Percentiles rank a stretch among this genome's conserved stretches.
These are phyloP conservation scores for Diarsia mendica DNA, from an alignment of 2,888 invertebrate genomes.

Conservation along the genomic window DNA sequence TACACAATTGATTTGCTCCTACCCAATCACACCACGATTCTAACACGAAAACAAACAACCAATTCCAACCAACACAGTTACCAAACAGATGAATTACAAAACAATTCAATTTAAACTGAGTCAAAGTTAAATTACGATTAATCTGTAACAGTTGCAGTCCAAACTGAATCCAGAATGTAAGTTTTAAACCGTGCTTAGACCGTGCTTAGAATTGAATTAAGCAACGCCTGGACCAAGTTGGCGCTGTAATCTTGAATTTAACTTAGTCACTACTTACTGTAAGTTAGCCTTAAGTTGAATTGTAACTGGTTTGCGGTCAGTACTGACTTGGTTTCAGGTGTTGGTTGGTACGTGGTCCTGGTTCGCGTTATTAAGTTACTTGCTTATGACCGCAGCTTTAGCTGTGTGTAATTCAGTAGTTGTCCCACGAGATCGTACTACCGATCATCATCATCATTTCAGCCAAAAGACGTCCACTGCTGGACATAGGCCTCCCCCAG, in stretches of 20 bases:
- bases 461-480: too few relatives aligned
- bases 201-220: slow-evolving; percentile 80
- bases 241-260: slow-evolving; percentile 73
- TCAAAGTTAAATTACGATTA: slow-evolving; percentile 60
- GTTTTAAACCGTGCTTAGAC: slow-evolving; percentile 75
- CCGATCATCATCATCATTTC: too few relatives aligned
- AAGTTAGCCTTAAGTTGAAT: slow-evolving; percentile 59
- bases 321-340: slow-evolving; percentile 47
- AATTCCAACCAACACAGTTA: not conserved
- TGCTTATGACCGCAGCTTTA: not conserved
- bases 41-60: not conserved
- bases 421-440: not conserved
- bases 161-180: slow-evolving; percentile 67
- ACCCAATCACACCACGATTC: not conserved
- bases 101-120: slow-evolving; percentile 51
- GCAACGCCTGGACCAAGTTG: slow-evolving; percentile 72
- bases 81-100: slow-evolving; percentile 40
- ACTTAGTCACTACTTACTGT: slow-evolving; percentile 69
- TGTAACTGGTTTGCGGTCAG: slow-evolving; percentile 63
- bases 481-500: too few relatives aligned
- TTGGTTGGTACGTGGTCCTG: slow-evolving; percentile 9
- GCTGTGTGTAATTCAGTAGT: not conserved
- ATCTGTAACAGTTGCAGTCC: slow-evolving; percentile 61
- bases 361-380: not conserved
- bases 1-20: not conserved